Conservation (phyloP, 2,888 invertebrate genomes). For the Electrophaes corylata region DNA sequence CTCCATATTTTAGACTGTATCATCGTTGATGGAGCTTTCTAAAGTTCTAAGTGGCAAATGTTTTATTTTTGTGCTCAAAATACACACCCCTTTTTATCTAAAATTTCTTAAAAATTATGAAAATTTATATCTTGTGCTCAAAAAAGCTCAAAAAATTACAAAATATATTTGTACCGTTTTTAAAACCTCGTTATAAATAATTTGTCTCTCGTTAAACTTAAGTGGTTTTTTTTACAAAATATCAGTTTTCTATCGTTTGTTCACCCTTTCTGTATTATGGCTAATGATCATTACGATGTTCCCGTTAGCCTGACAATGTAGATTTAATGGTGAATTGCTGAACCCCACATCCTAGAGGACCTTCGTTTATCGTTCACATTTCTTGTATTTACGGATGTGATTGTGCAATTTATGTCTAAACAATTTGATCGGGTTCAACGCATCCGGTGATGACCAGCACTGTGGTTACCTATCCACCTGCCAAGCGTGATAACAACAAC, state of each 20-base stretch:
- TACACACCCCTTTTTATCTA: too few relatives aligned
- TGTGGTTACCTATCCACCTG: too few relatives aligned
- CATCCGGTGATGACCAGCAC: too few relatives aligned
- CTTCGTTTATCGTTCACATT: constrained; percentile 39
- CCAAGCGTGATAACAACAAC: too few relatives aligned
- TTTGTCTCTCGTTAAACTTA: constrained; percentile 23
- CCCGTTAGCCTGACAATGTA: constrained; percentile 41
- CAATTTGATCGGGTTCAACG: not conserved
- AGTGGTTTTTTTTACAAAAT: constrained; percentile 29
- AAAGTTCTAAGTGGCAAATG: too few relatives aligned
- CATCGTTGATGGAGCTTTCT: too few relatives aligned
- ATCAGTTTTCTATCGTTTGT: constrained; percentile 35
- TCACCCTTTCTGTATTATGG: constrained; percentile 35
- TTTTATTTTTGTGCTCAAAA: too few relatives aligned
- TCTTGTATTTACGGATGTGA: constrained; percentile 27
- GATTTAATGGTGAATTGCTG: constrained; percentile 42
- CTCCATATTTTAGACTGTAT: too few relatives aligned
- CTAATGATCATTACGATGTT: constrained; percentile 41
- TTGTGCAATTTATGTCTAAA: constrained; percentile 8
- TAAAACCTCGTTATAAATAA: constrained; percentile 22
- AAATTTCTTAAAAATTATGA: not conserved
- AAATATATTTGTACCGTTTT: constrained; percentile 8
- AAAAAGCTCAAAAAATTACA: constrained; percentile 14
- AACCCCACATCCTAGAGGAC: constrained; percentile 36
- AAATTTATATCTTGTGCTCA: not conserved